Evolutionary conservation across 2,888 invertebrate species (phyloP).

Genomic region (Leucania comma): DNA sequence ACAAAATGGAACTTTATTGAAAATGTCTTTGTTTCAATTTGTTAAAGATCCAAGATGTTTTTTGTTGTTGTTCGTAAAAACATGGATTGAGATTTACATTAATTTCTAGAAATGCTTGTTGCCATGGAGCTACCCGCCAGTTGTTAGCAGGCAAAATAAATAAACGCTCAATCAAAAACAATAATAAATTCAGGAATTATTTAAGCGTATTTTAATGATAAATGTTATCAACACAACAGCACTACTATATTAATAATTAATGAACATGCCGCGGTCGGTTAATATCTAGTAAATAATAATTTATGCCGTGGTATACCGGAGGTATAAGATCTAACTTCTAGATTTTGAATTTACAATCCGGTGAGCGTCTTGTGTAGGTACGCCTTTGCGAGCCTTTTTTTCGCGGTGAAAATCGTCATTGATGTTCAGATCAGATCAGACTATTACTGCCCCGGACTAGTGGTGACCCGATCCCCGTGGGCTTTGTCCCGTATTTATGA

Average conservation of each 20-base stretch:
- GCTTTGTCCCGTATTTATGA: too few species aligned
- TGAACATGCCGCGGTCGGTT: slow-evolving; percentile 13
- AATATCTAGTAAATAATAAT: slow-evolving; percentile 16
- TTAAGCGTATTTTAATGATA: slow-evolving; percentile 41
- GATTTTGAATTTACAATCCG: not conserved
- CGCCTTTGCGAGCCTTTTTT: too few species aligned
- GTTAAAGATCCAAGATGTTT: not conserved
- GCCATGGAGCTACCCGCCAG: not conserved
- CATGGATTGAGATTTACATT: not conserved
- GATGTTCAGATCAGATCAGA: too few species aligned
- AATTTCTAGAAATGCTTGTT: not conserved
- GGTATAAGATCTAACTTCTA: not conserved
- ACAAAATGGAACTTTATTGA: slow-evolving; percentile 4
- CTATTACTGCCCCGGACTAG: too few species aligned
- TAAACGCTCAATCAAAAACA: slow-evolving; percentile 13
- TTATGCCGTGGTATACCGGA: not conserved
- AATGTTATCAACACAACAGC: slow-evolving; percentile 47
- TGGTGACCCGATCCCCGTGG: too few species aligned
- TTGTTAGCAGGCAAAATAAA: slow-evolving; percentile 30
- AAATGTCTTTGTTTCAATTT: not conserved
- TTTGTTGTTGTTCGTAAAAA: not conserved
- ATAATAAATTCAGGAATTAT: slow-evolving; percentile 11
- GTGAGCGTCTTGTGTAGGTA: too few species aligned
- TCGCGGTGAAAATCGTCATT: too few species aligned
- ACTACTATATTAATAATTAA: slow-evolving; percentile 49